Base-by-base conservation (phyloP, 2,888 invertebrate genomes). In the Catocala sponsa region DNA sequence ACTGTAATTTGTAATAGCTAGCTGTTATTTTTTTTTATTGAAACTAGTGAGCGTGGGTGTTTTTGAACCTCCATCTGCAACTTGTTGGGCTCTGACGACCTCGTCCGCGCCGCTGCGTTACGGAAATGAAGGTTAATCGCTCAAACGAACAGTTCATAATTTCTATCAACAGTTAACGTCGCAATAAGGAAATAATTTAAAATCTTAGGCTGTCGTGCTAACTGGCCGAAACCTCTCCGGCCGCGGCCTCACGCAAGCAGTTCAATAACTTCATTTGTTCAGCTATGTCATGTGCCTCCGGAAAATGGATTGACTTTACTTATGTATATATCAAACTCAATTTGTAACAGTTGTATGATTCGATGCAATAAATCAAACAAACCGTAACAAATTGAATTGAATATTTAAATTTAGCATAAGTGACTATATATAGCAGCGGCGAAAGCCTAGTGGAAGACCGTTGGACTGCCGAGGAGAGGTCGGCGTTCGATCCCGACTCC, bases 181-280 rank as follows among this genome's bases (percentile, higher is more conserved):
- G 60, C 68, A 72, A 81, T 76, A 79, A 79, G 80, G 79, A 79
- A 81, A 78, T 72, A 75, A 74, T 75, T 73, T 68, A 60, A 61
- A 73, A 70, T 61, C 71, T 66, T 62, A 65, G 49, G 50, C 53
- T 65, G 70, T 64, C 64, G 59, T 65, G 68, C 59, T 50, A 63
- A 76, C 62, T 65, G 43, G 63, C 58, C 61, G 41, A 57, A 55
- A 59, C 58, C 15, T 59, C 53, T 38, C 35, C 35, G 46, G 55
- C 67, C 64, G 60, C 46, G 56, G 48, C 50, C 57, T 59, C 42
- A 63, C 25, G 2, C 25, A 25, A 2, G 25, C 64, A 72, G 60
- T 68, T 68, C 53, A 64, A 56, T 74, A 54, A 61, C 72, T 49
- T 63, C 59, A 65, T 68, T 68, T 50, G 70, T 35, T 35, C 32